These are phyloP conservation scores for Varanus komodoensis DNA, from an alignment of 2,113 vertebrate species.

Conservation along the genomic window DNA sequence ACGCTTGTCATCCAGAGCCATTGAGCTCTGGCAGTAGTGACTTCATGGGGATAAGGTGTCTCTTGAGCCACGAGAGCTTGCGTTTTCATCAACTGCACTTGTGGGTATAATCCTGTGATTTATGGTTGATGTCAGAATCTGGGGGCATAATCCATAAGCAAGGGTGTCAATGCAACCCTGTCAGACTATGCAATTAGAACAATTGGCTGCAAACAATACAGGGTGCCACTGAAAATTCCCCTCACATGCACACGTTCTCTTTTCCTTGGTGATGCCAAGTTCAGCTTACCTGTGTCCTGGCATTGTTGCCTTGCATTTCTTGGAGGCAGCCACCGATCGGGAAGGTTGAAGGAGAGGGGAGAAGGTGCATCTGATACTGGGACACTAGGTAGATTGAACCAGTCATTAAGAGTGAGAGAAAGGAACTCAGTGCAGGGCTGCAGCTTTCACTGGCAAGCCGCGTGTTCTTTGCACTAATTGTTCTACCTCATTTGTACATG, in stretches of 20 bases:
- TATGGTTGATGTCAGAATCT: not conserved
- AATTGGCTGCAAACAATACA: not conserved
- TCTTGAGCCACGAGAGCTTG: not conserved
- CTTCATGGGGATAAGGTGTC: not conserved
- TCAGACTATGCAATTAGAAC: too few species aligned
- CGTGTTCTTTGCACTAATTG: not conserved
- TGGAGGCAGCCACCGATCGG: not conserved
- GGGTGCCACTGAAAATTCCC: not conserved
- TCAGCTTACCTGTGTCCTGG: not conserved
- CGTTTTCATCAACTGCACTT: not conserved
- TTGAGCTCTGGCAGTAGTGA: not conserved
- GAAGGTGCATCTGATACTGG: not conserved
- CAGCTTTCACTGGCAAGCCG: not conserved
- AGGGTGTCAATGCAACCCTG: not conserved
- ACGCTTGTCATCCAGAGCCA: not conserved
- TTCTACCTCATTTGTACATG: too few species aligned
- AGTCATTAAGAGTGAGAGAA: not conserved
- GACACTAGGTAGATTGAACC: not conserved
- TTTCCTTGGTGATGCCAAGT: not conserved
- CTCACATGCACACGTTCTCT: not conserved
- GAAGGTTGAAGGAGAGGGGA: not conserved
- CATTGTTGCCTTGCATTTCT: not conserved
- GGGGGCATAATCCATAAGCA: not conserved
- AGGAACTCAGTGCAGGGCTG: not conserved
- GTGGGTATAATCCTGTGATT: not conserved